phyloP scores from a whole-genome alignment of 1,140 invertebrate species.

The Doryteuthis pealeii region DNA sequence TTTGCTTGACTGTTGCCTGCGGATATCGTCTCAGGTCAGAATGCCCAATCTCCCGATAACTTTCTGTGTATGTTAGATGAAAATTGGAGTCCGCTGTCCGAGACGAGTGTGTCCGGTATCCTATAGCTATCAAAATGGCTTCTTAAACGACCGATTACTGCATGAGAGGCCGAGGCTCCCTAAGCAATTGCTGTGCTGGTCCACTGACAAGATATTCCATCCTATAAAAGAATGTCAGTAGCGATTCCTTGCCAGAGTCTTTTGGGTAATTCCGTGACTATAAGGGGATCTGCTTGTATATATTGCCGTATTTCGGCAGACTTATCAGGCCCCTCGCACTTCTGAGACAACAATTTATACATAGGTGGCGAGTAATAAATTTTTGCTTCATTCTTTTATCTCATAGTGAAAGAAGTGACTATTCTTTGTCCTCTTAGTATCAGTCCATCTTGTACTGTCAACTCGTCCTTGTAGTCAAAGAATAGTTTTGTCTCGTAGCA shows the following conservation, averaged over 20 bases:
- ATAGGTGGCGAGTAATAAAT: constrained; percentile 19
- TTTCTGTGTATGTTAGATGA: not conserved
- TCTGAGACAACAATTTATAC: not conserved
- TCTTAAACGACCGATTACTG: constrained; percentile 14
- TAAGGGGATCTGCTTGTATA: constrained; percentile 14
- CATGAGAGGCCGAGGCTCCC: constrained; percentile 1
- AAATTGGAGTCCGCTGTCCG: not conserved
- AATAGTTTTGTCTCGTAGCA: constrained; percentile 20
- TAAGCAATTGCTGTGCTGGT: constrained; percentile 22
- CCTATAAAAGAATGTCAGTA: constrained; percentile 9
- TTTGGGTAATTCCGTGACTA: not conserved
- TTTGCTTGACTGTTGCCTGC: constrained; percentile 15
- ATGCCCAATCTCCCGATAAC: constrained; percentile 4
- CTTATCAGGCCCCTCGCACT: not conserved
- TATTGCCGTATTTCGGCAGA: not conserved
- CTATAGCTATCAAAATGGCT: constrained; percentile 18
- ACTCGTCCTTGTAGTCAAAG: constrained; percentile 26
- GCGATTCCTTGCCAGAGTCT: constrained; percentile 17
- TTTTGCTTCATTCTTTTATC: constrained; percentile 26
- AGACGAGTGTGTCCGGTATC: constrained; percentile 11
- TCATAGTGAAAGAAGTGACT: constrained; percentile 21
- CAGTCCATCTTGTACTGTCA: constrained; percentile 34
- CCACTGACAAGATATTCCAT: constrained; percentile 15
- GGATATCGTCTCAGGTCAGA: constrained; percentile 1
- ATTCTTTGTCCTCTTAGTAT: constrained; percentile 31